These are phyloP conservation scores for Halocynthia aurantium DNA, from an alignment of 23 tunicate species.

Conservation along the genomic window DNA sequence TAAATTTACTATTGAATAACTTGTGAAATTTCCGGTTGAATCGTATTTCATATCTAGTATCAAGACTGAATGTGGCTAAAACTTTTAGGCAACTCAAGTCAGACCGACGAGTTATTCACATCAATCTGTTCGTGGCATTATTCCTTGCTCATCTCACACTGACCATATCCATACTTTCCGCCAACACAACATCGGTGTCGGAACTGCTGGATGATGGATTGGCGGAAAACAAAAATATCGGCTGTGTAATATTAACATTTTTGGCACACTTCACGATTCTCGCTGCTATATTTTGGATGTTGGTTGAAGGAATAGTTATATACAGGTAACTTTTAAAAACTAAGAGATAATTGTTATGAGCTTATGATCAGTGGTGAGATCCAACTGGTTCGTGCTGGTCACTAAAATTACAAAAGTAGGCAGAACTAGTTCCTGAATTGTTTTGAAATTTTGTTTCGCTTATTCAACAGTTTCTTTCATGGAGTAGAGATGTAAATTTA, in stretches of 20 bases:
- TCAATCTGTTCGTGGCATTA: slow-evolving; percentile 11
- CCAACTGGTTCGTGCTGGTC: too few relatives aligned
- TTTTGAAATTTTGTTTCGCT: too few relatives aligned
- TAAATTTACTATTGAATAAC: too few relatives aligned
- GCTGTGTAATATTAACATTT: slow-evolving; percentile 12
- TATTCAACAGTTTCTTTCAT: neutral
- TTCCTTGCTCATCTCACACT: slow-evolving; percentile 4
- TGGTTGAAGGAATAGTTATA: slow-evolving; percentile 22
- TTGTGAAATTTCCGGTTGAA: too few relatives aligned
- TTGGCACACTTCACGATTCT: slow-evolving; percentile 5
- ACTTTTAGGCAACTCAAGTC: slow-evolving; percentile 13
- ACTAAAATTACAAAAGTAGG: too few relatives aligned
- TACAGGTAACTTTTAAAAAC: slow-evolving; percentile 1
- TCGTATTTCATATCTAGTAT: too few relatives aligned
- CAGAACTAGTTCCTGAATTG: too few relatives aligned
- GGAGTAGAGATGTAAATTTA: too few relatives aligned
- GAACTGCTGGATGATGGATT: neutral
- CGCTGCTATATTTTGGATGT: slow-evolving; percentile 21
- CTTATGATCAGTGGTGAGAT: too few relatives aligned
- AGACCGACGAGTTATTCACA: slow-evolving; percentile 21
- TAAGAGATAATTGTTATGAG: too few relatives aligned
- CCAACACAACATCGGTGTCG: neutral
- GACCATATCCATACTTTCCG: neutral
- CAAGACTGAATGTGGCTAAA: too few relatives aligned
- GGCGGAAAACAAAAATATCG: neutral